Evolutionary conservation across 2,888 invertebrate species (phyloP).

Genomic region (Apomyelois bistriatella): DNA sequence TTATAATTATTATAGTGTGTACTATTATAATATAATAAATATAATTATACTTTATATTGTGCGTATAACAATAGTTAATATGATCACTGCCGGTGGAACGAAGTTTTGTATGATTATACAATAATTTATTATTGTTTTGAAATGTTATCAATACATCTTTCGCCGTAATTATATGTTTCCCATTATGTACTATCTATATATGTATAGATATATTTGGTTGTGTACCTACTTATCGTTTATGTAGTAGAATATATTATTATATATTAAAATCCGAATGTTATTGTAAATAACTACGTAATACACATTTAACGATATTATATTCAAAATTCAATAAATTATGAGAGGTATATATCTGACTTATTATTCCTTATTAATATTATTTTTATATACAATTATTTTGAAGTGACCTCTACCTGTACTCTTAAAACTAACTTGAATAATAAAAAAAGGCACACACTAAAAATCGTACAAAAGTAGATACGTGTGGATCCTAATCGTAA

Average conservation of each 20-base stretch:
- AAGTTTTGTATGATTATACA: slow-evolving; percentile 28
- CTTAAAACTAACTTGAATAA: too few relatives aligned
- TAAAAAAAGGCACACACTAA: too few relatives aligned
- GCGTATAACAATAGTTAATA: slow-evolving; percentile 24
- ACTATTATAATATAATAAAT: slow-evolving; percentile 12
- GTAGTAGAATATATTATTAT: slow-evolving; percentile 51
- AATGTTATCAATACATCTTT: slow-evolving; percentile 20
- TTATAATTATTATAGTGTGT: slow-evolving; percentile 2
- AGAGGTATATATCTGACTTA: slow-evolving; percentile 31
- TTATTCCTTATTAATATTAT: slow-evolving; percentile 13
- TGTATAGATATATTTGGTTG: slow-evolving; percentile 42
- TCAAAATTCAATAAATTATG: slow-evolving; percentile 67
- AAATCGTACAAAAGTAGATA: too few relatives aligned
- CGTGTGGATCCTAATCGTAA: too few relatives aligned
- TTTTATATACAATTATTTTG: background rate
- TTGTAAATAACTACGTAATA: slow-evolving; percentile 62
- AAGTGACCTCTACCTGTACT: background rate
- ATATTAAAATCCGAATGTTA: slow-evolving; percentile 53
- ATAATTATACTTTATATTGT: slow-evolving; percentile 19
- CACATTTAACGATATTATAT: slow-evolving; percentile 52
- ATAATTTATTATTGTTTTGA: slow-evolving; percentile 24
- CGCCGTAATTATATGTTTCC: background rate
- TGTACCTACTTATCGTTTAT: slow-evolving; percentile 51
- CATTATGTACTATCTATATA: background rate
- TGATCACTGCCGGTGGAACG: slow-evolving; percentile 48